Conservation (phyloP, 2,797 vertebrate species). For the Xerus rutilus region DNA sequence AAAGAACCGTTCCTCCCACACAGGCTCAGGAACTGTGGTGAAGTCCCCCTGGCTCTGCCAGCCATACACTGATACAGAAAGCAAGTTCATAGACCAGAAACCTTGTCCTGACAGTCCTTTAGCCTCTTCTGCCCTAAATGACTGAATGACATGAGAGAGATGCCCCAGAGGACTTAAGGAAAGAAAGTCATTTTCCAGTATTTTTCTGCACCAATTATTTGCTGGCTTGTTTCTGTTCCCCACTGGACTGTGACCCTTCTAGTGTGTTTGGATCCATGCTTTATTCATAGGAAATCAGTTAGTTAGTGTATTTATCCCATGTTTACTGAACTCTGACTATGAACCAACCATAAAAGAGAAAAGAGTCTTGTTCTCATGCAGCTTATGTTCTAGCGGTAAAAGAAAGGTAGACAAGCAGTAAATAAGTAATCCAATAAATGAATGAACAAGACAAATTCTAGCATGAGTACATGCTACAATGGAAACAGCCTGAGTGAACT, state of each 20-base stretch:
- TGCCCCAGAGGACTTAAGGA: accelerated
- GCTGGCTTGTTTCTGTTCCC: background rate
- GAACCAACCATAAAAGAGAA: background rate
- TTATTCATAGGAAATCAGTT: background rate
- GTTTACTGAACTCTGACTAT: background rate
- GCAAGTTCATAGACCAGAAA: background rate
- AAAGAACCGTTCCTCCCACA: background rate
- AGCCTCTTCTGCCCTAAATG: background rate
- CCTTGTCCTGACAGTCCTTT: background rate
- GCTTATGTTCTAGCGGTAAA: background rate
- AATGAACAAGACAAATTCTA: background rate
- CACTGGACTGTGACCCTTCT: background rate
- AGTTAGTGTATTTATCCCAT: background rate
- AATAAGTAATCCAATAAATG: background rate
- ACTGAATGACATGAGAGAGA: background rate
- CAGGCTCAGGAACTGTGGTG: background rate
- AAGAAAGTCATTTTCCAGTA: background rate
- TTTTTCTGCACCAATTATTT: background rate
- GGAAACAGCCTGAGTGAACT: background rate
- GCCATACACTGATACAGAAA: background rate
- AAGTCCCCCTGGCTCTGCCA: background rate
- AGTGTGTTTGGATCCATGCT: background rate
- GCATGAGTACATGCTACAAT: background rate
- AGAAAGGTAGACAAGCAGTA: background rate
- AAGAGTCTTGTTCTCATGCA: background rate